phyloP scores from a whole-genome alignment of 2,888 invertebrate genomes.

The Melipona beecheii region DNA sequence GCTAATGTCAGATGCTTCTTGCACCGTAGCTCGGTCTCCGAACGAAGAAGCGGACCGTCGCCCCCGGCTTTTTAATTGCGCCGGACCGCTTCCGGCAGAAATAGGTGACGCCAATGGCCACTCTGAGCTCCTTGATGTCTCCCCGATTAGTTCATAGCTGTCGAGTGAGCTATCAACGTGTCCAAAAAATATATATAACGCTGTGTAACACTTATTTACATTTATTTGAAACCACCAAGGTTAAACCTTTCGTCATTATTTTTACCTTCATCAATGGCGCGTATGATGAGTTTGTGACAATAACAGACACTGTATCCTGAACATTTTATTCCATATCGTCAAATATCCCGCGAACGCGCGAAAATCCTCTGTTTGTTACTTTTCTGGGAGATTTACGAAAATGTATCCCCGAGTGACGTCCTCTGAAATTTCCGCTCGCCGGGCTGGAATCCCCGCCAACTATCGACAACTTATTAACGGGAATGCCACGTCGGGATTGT shows the following conservation, averaged over 20 bases:
- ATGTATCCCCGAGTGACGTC: too few relatives aligned
- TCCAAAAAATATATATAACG: background rate
- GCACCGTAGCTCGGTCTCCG: slow-evolving; percentile 45
- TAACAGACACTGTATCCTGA: too few relatives aligned
- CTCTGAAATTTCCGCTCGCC: background rate
- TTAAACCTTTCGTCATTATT: too few relatives aligned
- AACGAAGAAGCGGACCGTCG: slow-evolving; percentile 38
- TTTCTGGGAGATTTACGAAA: too few relatives aligned
- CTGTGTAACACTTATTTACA: too few relatives aligned
- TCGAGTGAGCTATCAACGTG: background rate
- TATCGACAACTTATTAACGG: background rate
- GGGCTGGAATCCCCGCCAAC: background rate
- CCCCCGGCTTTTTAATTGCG: slow-evolving; percentile 56
- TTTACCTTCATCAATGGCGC: too few relatives aligned
- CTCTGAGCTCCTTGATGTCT: slow-evolving; percentile 51
- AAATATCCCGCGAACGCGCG: too few relatives aligned
- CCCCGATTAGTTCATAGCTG: slow-evolving; percentile 32
- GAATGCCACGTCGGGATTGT: fast-evolving
- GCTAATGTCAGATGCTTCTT: slow-evolving; percentile 72
- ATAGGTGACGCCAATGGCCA: slow-evolving; percentile 59
- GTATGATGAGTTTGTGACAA: too few relatives aligned
- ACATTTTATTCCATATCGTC: too few relatives aligned
- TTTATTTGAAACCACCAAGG: too few relatives aligned
- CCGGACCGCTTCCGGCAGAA: slow-evolving; percentile 25
- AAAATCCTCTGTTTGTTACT: too few relatives aligned